Evolutionary conservation across 1,140 invertebrate genomes (phyloP), one percentile per base, ranked within the genome.

Genomic region (Lethrus apterus): DNA sequence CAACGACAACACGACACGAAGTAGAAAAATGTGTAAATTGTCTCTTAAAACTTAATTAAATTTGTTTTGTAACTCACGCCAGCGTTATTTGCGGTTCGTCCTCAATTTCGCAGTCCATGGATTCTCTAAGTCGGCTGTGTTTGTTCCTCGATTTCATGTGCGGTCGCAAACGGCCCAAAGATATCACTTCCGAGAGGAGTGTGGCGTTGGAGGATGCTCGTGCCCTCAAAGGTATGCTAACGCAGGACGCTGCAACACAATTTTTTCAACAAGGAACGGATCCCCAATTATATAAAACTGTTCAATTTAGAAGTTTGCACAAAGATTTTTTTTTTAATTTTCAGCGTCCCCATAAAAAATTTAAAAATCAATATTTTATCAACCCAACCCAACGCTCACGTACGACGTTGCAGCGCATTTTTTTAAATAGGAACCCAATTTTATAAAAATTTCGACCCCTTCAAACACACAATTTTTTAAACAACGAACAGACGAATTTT

Each of bases 161-260:
- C 7, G 70, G 70, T 35, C 72, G 56, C 54, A 75, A 62, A 57
- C 76, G 67, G 4, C 79, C 76, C 38, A 83, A 57, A n/a, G 80
- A 81, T 36, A 81, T 76, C 4, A 83, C 79, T 68, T 84, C 81
- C 5, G 80, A 83, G 18, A 84, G 68, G 24, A 83, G 59, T 8
- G 81, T 82, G 11, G 72, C 62, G 44, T 71, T 74, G 2, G 76
- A 78, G 31, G 73, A 66, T 21, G 73, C 70, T 54, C 73, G 54
- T 10, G 61, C 62, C 29, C 65, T 65, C 54, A 69, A 55, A 1
- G 67, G 58, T 35, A 71, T 53, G 46, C 59, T 70, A 33, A 63
- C 62, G 33, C 65, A 66, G 29, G 65, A 73, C 38, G 59, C 72
- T 72, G 38, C 11, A 60, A 56, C 24, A 26, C 24, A 26, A 7